Evolutionary conservation across 2,113 vertebrate genomes (phyloP).

Genomic region (Vulpes lagopus): DNA sequence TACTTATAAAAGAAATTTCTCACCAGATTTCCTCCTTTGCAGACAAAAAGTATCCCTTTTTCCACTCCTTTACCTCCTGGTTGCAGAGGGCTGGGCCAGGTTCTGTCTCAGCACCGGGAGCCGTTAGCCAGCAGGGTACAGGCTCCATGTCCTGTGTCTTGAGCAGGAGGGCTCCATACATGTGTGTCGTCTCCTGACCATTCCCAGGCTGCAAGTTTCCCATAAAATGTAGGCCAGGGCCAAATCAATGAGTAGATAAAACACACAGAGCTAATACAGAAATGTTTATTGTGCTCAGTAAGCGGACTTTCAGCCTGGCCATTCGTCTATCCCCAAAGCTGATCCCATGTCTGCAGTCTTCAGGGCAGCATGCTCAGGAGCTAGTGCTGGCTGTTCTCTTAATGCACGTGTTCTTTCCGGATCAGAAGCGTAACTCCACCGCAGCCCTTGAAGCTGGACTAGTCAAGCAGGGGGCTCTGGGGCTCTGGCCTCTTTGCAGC

Average conservation of each 20-base stretch:
- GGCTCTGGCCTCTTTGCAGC: not conserved
- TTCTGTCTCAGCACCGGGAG: not conserved
- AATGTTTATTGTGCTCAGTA: not conserved
- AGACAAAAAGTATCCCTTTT: not conserved
- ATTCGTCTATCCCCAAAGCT: not conserved
- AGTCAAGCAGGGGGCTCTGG: fast-evolving
- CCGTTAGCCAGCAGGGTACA: fast-evolving
- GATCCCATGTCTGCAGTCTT: too few species aligned
- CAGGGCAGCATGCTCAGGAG: not conserved
- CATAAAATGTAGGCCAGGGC: not conserved
- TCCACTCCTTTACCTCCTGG: not conserved
- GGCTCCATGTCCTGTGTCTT: too few species aligned
- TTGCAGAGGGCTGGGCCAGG: not conserved
- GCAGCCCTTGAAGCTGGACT: not conserved
- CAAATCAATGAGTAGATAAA: not conserved
- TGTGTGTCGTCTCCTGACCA: not conserved
- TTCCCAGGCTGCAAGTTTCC: not conserved
- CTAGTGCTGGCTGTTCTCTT: not conserved
- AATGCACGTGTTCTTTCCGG: fast-evolving
- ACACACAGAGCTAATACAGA: not conserved
- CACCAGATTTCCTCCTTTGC: not conserved
- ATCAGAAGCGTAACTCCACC: too few species aligned
- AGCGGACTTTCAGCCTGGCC: not conserved
- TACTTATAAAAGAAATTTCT: not conserved
- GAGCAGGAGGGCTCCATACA: not conserved